phyloP scores from a whole-genome alignment of 2,113 vertebrate genomes.

The Tympanuchus pallidicinctus region DNA sequence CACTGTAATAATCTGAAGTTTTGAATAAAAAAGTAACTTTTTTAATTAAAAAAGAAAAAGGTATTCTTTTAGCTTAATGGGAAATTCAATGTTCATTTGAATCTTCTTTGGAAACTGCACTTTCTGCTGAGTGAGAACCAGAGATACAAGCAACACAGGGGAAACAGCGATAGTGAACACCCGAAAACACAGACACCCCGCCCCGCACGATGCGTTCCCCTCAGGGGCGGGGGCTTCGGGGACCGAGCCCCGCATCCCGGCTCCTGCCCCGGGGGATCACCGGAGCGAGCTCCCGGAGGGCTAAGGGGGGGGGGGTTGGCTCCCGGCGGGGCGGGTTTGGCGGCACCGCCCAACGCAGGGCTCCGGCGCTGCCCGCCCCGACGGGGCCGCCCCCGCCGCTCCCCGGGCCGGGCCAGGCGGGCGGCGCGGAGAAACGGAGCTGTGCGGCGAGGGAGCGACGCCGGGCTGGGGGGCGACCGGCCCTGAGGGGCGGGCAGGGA shows the following conservation, averaged over 20 bases:
- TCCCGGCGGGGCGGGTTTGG: not conserved
- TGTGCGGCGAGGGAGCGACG: not conserved
- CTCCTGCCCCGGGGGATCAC: not conserved
- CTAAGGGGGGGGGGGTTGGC: not conserved
- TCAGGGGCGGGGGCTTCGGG: not conserved
- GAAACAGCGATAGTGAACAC: not conserved
- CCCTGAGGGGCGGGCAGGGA: not conserved
- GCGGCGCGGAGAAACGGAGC: not conserved
- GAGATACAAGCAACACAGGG: constrained; percentile 7
- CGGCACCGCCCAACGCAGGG: not conserved
- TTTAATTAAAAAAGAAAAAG: not conserved
- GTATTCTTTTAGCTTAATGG: not conserved
- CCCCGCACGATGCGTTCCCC: not conserved
- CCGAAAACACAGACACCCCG: not conserved
- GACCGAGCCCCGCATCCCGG: not conserved
- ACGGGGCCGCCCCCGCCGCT: constrained; percentile 45
- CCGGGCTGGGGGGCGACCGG: not conserved
- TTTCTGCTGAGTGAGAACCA: not conserved
- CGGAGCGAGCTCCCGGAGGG: not conserved
- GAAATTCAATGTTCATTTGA: not conserved
- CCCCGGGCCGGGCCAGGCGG: constrained; percentile 16
- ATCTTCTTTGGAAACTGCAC: not conserved
- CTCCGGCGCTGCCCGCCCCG: not conserved
- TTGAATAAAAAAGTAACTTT: not conserved
- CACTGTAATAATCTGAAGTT: not conserved